Evolutionary conservation across 1,140 invertebrate species (phyloP), one percentile per base, ranked within the genome.

Genomic region (Brachystomella parvula): DNA sequence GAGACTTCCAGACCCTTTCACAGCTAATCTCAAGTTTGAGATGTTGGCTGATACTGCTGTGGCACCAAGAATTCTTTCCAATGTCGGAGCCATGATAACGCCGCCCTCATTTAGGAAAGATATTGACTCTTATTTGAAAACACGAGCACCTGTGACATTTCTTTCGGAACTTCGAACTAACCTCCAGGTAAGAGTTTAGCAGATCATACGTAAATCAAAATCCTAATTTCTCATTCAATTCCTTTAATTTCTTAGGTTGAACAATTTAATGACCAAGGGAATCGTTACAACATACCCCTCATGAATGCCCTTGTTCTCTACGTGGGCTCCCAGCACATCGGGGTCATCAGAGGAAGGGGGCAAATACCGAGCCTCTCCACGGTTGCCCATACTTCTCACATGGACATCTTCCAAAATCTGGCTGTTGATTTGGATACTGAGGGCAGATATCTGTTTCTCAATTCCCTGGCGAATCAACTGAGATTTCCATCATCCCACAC

Each of bases 381-480:
- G 0, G 97, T 99, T 66, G 91, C 90, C 3, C 94, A 98, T 75
- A 95, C 94, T 26, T 88, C 95, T 0, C 95, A 97, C 76, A 98
- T 98, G 94, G 96, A 99, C 76, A 98, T 99, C 66, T 99, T 99
- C 83, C 95, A 99, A 79, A 98, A 98, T 81, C 83, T 99, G 67
- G 92, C 93, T 19, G 94, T 98, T 2, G 93, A 96, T 79, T 83
- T 99, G 33, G 96, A 99, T 77, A 97, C 92, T 17, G 96, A 99
- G 81, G 96, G 95, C 78, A 81, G 87, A 0, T 99, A 98, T 77
- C 80, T 99, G 71, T 97, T 99, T 79, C 82, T 99, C 73, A 99
- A 99, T 79, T 94, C 96, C 0, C 94, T 99, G 71, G 94, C 94
- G 29, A 99, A 99, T 81, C 96, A 99, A 76, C 80, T 99, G 71